phyloP scores from a whole-genome alignment of 2,797 vertebrate species.

The Buceros bicornis region DNA sequence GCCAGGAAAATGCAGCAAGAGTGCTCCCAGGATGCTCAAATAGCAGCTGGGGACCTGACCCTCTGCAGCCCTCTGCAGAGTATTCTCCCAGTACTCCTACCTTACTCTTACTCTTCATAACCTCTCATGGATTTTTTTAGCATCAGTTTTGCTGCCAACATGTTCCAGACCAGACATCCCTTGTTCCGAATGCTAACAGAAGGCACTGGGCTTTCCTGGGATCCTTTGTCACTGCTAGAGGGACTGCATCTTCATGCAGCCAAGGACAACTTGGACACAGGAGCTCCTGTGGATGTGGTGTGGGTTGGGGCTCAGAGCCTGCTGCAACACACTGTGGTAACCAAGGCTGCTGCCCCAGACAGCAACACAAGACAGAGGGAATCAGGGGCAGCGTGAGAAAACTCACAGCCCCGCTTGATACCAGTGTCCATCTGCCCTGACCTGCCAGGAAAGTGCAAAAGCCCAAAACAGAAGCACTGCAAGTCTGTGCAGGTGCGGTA shows the following conservation, averaged over 20 bases:
- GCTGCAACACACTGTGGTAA: not conserved
- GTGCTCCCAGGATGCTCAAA: not conserved
- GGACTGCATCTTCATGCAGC: fast-evolving
- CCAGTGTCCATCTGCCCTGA: not conserved
- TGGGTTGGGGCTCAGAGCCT: not conserved
- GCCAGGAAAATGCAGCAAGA: not conserved
- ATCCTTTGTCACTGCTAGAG: not conserved
- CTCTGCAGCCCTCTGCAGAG: not conserved
- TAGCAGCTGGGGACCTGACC: not conserved
- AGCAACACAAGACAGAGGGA: fast-evolving
- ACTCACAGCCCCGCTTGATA: not conserved
- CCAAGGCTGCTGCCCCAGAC: not conserved
- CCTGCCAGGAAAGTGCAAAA: not conserved
- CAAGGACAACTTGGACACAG: not conserved
- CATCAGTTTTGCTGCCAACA: not conserved
- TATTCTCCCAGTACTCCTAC: not conserved
- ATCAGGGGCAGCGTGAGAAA: not conserved
- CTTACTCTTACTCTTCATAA: not conserved
- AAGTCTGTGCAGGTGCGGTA: fast-evolving
- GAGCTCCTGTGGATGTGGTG: fast-evolving
- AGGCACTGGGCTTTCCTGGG: not conserved
- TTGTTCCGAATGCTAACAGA: not conserved
- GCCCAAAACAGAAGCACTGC: not conserved
- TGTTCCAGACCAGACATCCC: not conserved
- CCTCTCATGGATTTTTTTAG: constrained; percentile 12